These are phyloP conservation scores for Caracal caracal DNA, from an alignment of 2,113 vertebrate species.

Conservation along the genomic window DNA sequence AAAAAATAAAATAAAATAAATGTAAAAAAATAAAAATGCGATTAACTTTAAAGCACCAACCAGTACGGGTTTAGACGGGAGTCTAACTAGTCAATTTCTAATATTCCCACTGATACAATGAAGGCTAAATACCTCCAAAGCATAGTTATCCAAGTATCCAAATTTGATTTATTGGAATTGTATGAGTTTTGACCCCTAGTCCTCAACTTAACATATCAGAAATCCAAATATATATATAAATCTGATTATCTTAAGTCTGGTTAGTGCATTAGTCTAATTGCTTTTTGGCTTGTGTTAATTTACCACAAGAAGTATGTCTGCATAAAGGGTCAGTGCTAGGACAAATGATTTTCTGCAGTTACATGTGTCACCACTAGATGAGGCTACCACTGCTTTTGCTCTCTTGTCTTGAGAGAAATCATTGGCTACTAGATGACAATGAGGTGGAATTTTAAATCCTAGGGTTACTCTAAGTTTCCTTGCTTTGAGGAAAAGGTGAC, in stretches of 20 bases:
- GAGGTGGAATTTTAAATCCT: not conserved
- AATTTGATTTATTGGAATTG: not conserved
- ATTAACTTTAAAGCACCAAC: not conserved
- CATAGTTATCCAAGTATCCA: not conserved
- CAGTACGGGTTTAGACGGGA: not conserved
- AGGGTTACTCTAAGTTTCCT: not conserved
- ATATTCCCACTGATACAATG: not conserved
- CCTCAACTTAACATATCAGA: not conserved
- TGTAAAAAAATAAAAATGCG: not conserved
- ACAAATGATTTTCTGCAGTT: not conserved
- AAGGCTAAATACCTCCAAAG: not conserved
- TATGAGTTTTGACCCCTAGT: not conserved
- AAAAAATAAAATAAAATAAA: too few relatives aligned
- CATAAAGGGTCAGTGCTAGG: not conserved
- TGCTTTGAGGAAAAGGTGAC: not conserved
- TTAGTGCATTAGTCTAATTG: not conserved
- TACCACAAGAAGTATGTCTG: not conserved
- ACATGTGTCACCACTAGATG: slow-evolving; percentile 31
- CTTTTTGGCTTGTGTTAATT: not conserved
- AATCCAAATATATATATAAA: not conserved
- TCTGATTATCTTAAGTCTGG: not conserved
- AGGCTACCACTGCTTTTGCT: slow-evolving; percentile 26
- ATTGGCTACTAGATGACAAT: not conserved
- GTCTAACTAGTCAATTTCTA: not conserved
- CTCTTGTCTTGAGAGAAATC: not conserved